Percentiles rank a stretch among this genome's conserved stretches.
Evolutionary conservation across 2,888 invertebrate genomes (phyloP).

Genomic region (Drosophila mimetica): DNA sequence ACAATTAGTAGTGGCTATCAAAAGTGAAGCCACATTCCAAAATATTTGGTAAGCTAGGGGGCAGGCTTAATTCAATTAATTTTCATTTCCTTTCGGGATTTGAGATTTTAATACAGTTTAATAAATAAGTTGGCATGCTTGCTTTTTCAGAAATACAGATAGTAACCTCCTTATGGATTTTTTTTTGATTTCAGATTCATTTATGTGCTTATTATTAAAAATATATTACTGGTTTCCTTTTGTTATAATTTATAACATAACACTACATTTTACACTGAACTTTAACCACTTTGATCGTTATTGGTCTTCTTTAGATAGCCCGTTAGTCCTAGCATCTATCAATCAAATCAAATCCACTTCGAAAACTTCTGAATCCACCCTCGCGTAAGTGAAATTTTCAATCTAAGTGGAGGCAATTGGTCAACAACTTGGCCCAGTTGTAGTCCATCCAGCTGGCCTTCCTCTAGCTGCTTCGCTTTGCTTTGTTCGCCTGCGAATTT

Average conservation of each 20-base stretch:
- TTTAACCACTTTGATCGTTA: too few species aligned
- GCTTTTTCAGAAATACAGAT: too few species aligned
- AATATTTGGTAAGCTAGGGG: background rate
- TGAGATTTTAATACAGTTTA: background rate
- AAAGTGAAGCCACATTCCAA: background rate
- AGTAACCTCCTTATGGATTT: too few species aligned
- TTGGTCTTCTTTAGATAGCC: too few species aligned
- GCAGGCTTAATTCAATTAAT: background rate
- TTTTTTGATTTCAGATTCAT: too few species aligned
- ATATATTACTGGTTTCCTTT: too few species aligned
- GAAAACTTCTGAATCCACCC: constrained; percentile 5
- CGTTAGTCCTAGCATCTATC: too few species aligned
- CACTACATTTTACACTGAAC: too few species aligned
- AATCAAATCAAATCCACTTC: background rate
- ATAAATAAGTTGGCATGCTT: background rate
- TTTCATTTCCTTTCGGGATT: background rate
- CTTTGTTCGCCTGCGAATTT: constrained; percentile 43
- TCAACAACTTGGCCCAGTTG: constrained; percentile 45
- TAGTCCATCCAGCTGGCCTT: constrained; percentile 23
- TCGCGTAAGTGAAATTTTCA: constrained; percentile 34
- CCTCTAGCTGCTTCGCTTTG: constrained; percentile 22
- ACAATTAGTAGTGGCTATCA: constrained; percentile 4
- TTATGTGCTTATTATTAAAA: too few species aligned
- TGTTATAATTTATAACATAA: too few species aligned
- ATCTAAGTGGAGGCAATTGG: constrained; percentile 61